Conservation (phyloP, 2,113 vertebrate species). For the Sprattus sprattus region DNA sequence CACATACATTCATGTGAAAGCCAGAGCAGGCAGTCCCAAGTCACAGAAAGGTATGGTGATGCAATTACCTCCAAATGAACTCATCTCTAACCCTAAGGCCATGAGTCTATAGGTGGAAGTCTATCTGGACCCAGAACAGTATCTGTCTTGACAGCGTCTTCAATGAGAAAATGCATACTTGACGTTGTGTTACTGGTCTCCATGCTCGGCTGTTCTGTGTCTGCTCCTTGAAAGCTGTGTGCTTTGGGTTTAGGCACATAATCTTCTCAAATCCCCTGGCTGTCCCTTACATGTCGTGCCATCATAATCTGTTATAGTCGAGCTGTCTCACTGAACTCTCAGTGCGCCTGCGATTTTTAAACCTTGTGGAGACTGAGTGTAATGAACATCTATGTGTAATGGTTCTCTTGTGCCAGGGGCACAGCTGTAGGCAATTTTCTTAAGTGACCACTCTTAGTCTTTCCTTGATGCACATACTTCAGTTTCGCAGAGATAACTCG, state of each 20-base stretch:
- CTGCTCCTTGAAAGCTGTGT: constrained; percentile 38
- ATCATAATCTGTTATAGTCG: constrained; percentile 44
- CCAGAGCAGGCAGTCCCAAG: constrained; percentile 22
- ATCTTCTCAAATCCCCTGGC: constrained; percentile 43
- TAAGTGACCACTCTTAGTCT: not conserved
- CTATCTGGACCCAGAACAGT: constrained; percentile 22
- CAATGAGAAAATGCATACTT: constrained; percentile 32
- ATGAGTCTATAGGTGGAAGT: constrained; percentile 15
- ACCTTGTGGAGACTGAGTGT: not conserved
- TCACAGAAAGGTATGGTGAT: constrained; percentile 42
- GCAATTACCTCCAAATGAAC: constrained; percentile 56
- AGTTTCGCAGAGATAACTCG: not conserved
- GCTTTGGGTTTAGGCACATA: constrained; percentile 38
- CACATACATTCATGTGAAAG: no score
- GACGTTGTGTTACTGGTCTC: constrained; percentile 23
- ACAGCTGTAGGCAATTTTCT: not conserved
- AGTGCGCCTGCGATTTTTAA: constrained; percentile 17
- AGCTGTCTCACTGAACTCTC: constrained; percentile 41
- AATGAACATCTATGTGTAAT: not conserved
- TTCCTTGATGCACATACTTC: not conserved
- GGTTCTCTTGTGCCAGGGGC: not conserved
- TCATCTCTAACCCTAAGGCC: constrained; percentile 40
- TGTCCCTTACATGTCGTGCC: constrained; percentile 42
- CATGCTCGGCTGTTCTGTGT: constrained; percentile 8
- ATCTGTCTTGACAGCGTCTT: constrained; percentile 16